Evolutionary conservation across 37 sponge, comb jelly and placozoan species (phyloP).

Genomic region (Bolinopsis microptera): DNA sequence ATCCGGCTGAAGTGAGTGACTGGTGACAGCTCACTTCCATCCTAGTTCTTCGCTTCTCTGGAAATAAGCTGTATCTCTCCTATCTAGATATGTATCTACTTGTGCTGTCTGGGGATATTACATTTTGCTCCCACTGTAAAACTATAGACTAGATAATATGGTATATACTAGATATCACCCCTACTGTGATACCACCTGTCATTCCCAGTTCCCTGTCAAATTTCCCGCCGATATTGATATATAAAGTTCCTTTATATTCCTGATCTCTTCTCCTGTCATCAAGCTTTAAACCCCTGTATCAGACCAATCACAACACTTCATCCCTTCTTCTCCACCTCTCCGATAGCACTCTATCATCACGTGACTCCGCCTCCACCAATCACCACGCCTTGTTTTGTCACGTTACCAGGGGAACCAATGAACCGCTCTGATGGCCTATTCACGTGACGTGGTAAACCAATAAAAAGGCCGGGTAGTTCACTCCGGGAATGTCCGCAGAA

Average conservation of each 20-base stretch:
- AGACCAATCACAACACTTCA: background rate
- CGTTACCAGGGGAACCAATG: background rate
- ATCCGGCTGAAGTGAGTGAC: too few species aligned
- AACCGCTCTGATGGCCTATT: too few species aligned
- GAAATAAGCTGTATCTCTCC: too few species aligned
- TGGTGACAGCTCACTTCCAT: too few species aligned
- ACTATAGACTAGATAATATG: too few species aligned
- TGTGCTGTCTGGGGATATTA: too few species aligned
- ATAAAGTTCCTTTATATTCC: background rate
- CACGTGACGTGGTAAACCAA: too few species aligned
- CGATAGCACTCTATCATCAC: background rate
- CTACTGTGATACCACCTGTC: too few species aligned
- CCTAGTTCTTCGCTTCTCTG: too few species aligned
- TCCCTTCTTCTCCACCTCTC: background rate
- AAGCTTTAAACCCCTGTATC: background rate
- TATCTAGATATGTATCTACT: too few species aligned
- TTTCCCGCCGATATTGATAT: background rate
- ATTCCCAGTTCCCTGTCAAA: background rate
- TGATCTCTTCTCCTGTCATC: background rate
- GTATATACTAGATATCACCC: too few species aligned
- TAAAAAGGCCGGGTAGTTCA: background rate
- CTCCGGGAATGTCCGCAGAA: background rate
- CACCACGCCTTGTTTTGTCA: background rate
- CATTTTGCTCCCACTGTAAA: too few species aligned
- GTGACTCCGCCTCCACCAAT: background rate